Conservation (phyloP, 2,797 vertebrate species). For the Sebastes matsubarae region DNA sequence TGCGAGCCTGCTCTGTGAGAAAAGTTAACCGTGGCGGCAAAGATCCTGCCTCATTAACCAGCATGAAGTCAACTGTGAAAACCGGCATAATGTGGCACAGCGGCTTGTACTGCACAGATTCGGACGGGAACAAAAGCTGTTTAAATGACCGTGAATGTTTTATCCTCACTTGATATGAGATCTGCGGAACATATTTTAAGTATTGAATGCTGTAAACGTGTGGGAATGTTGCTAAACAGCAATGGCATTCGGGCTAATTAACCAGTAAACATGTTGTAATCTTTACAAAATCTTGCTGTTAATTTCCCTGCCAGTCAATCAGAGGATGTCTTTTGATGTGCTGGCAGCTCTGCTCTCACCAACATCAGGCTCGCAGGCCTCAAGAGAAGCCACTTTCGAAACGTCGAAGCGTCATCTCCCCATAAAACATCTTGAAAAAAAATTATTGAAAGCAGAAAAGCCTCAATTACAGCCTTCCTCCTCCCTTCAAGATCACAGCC, state of each 20-base stretch:
- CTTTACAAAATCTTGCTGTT: conserved; percentile 22
- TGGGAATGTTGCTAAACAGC: conserved; percentile 1
- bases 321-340: conserved; percentile 45
- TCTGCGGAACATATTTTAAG: conserved; percentile 4
- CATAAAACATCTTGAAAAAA: conserved; percentile 44
- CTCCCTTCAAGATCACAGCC: conserved; percentile 57
- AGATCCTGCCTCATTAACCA: conserved; percentile 42
- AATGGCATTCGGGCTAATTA: conserved; percentile 21
- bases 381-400: conserved; percentile 49
- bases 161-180: not conserved
- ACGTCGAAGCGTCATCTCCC: conserved; percentile 44
- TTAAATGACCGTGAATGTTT: conserved; percentile 15
- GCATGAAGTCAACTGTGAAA: conserved; percentile 36
- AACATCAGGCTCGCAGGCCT: conserved; percentile 34
- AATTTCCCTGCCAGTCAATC: conserved; percentile 37
- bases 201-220: not conserved
- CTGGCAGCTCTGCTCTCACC: conserved; percentile 42
- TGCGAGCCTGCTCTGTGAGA: conserved; percentile 20
- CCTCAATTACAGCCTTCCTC: conserved; percentile 68
- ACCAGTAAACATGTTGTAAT: conserved; percentile 39
- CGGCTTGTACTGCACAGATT: conserved; percentile 13
- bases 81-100: conserved; percentile 11
- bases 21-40: conserved; percentile 15
- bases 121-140: not conserved
- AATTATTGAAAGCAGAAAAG: conserved; percentile 55